Evolutionary conservation across 2,888 invertebrate species (phyloP).

Genomic region (Herminia tarsipennalis): DNA sequence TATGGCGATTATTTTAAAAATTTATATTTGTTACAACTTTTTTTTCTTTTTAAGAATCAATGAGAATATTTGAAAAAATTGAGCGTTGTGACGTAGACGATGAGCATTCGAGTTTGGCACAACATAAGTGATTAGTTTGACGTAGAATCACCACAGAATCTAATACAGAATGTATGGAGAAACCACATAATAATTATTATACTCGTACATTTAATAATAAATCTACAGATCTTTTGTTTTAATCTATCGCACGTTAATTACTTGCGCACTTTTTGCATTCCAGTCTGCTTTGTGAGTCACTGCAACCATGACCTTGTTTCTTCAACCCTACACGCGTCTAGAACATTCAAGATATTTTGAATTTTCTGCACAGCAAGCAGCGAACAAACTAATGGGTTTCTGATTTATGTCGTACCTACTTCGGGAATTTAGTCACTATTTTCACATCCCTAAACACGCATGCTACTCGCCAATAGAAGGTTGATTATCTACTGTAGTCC

Average conservation of each 20-base stretch:
- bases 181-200: constrained; percentile 22
- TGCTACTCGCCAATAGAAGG: too few relatives aligned
- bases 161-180: constrained; percentile 27
- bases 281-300: background rate
- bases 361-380: too few relatives aligned
- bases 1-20: constrained; percentile 15
- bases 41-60: constrained; percentile 2
- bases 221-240: constrained; percentile 17
- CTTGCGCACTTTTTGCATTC: background rate
- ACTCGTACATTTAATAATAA: constrained; percentile 26
- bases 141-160: too few relatives aligned
- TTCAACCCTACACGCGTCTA: constrained; percentile 7
- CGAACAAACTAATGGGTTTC: background rate
- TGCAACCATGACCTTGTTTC: constrained; percentile 3
- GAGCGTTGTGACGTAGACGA: constrained; percentile 32
- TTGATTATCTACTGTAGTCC: too few relatives aligned
- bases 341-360: too few relatives aligned
- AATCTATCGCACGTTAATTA: constrained; percentile 2
- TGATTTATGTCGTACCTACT: background rate
- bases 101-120: constrained; percentile 51
- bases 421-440: too few relatives aligned
- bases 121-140: constrained; percentile 33
- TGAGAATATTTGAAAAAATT: constrained; percentile 25
- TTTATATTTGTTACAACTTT: constrained; percentile 24
- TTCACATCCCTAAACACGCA: too few relatives aligned